These are phyloP conservation scores for Palloptera scutellata DNA, from an alignment of 2,888 invertebrate species.

Conservation along the genomic window DNA sequence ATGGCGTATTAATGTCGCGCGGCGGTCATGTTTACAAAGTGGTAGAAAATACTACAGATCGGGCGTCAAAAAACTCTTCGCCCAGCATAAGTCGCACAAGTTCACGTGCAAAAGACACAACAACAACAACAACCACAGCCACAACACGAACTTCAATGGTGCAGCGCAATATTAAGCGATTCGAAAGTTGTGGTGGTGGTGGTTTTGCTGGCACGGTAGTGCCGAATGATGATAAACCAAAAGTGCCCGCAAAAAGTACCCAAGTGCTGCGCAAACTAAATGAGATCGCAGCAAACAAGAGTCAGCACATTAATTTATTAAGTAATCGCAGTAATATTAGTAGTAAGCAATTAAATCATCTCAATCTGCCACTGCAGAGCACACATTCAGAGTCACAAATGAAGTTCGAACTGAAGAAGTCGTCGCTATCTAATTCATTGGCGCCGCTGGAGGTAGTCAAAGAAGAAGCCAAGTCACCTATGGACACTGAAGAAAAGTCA, in stretches of 20 bases:
- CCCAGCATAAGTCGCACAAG: constrained; percentile 30
- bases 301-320: constrained; percentile 3
- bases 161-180: constrained; percentile 54
- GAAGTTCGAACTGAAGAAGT: constrained; percentile 30
- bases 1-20: constrained; percentile 65
- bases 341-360: background rate
- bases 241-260: constrained; percentile 56
- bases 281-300: constrained; percentile 44
- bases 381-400: constrained; percentile 28
- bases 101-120: constrained; percentile 9
- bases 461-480: constrained; percentile 49
- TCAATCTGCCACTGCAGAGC: constrained; percentile 25
- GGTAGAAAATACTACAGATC: constrained; percentile 47
- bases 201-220: constrained; percentile 2
- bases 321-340: background rate
- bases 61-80: constrained; percentile 22
- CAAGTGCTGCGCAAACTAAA: constrained; percentile 57
- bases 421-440: constrained; percentile 24
- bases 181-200: constrained; percentile 48
- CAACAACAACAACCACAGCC: background rate
- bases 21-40: constrained; percentile 63
- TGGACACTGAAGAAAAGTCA: constrained; percentile 37
- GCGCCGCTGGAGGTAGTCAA: constrained; percentile 43
- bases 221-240: constrained; percentile 47
- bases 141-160: constrained; percentile 50